These are phyloP conservation scores for Acronicta aceris DNA, from an alignment of 2,888 invertebrate genomes.

Conservation along the genomic window DNA sequence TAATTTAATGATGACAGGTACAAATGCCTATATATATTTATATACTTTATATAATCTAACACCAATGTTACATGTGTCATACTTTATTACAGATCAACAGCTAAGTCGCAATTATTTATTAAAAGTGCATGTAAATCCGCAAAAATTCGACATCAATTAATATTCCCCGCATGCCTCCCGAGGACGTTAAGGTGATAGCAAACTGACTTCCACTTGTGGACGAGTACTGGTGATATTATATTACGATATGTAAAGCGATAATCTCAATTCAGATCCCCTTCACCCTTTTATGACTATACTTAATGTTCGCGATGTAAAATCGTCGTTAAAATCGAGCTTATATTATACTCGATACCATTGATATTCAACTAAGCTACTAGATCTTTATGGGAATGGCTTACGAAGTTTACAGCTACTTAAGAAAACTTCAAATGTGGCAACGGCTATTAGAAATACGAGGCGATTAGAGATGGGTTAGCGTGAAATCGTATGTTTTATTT, in stretches of 20 bases:
- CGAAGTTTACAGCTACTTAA: constrained; percentile 46
- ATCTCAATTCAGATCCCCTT: constrained; percentile 75
- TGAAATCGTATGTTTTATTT: constrained; percentile 30
- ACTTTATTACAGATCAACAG: constrained; percentile 17
- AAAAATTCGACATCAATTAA: constrained; percentile 79
- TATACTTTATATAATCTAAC: too few species aligned
- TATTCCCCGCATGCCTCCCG: constrained; percentile 66
- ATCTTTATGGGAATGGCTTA: constrained; percentile 49
- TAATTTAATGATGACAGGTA: too few species aligned
- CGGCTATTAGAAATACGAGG: constrained; percentile 26
- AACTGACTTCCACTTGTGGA: constrained; percentile 69
- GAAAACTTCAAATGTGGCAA: constrained; percentile 35
- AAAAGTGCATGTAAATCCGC: constrained; percentile 66
- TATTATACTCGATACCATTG: constrained; percentile 62
- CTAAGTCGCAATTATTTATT: constrained; percentile 61
- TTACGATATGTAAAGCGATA: constrained; percentile 75
- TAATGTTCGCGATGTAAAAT: constrained; percentile 74
- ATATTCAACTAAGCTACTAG: constrained; percentile 58
- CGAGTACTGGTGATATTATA: constrained; percentile 66
- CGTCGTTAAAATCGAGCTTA: constrained; percentile 73
- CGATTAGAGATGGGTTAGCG: constrained; percentile 22
- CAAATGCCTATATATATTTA: too few species aligned
- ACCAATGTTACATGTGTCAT: constrained; percentile 1
- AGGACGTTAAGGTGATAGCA: constrained; percentile 77
- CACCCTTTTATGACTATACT: constrained; percentile 74